These are phyloP conservation scores for Nothura maculosa DNA, from an alignment of 2,797 vertebrate species.

Conservation along the genomic window DNA sequence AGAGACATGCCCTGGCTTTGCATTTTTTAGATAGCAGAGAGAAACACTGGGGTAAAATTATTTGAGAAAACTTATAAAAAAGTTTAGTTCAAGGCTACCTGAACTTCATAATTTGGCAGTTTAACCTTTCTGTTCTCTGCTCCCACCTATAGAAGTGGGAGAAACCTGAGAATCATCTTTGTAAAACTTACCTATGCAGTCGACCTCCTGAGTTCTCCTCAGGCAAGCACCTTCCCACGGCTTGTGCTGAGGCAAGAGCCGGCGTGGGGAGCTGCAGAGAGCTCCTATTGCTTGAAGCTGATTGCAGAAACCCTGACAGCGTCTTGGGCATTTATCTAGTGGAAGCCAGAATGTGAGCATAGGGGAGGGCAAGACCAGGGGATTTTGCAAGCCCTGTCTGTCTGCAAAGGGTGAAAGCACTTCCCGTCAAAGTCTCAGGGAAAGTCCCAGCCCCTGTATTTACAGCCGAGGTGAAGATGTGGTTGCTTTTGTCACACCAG, in stretches of 20 bases:
- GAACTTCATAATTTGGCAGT: background rate
- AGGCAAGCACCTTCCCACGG: background rate
- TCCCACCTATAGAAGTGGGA: background rate
- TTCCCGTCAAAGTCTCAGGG: slow-evolving; percentile 70
- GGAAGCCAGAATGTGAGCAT: background rate
- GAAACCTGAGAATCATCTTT: background rate
- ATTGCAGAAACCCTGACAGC: background rate
- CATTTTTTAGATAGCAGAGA: background rate
- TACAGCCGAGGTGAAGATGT: slow-evolving; percentile 37
- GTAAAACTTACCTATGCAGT: slow-evolving; percentile 50
- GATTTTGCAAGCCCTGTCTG: slow-evolving; percentile 73
- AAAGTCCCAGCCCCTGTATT: slow-evolving; percentile 64
- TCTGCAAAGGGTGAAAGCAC: background rate
- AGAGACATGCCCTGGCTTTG: background rate
- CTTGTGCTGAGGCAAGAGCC: background rate
- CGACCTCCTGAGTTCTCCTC: background rate
- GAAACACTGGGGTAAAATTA: background rate
- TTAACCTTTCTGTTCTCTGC: background rate
- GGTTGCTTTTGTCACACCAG: slow-evolving; percentile 27
- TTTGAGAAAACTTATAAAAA: background rate
- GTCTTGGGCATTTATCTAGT: background rate
- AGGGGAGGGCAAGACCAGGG: background rate
- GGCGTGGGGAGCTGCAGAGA: background rate
- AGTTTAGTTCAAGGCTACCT: background rate
- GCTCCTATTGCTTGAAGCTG: background rate